Conservation (phyloP, 2,888 invertebrate species). For the Nymphalis urticae region DNA sequence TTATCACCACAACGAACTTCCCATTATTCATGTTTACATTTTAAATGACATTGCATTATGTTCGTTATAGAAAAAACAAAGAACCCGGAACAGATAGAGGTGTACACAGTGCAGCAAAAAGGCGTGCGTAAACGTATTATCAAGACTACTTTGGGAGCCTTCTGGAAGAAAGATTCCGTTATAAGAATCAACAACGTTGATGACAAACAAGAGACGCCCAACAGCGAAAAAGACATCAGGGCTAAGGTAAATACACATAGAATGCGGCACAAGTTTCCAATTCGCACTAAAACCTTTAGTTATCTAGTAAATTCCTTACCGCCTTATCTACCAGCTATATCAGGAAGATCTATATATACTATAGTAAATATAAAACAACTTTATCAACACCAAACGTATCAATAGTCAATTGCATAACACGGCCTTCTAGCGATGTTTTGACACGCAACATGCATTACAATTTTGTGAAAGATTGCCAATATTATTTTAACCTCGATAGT, state of each 20-base stretch:
- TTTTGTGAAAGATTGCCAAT: slow-evolving; percentile 38
- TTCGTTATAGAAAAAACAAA: slow-evolving; percentile 85
- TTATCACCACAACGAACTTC: not conserved
- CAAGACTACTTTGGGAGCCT: slow-evolving; percentile 83
- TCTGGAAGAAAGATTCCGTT: slow-evolving; percentile 86
- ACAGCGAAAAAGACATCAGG: slow-evolving; percentile 85
- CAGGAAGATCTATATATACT: slow-evolving; percentile 12
- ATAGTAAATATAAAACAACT: slow-evolving; percentile 28
- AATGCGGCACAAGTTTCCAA: slow-evolving; percentile 63
- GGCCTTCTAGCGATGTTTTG: slow-evolving; percentile 36
- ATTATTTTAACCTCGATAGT: slow-evolving; percentile 34
- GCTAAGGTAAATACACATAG: slow-evolving; percentile 79
- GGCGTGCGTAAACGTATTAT: slow-evolving; percentile 83
- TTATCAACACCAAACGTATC: slow-evolving; percentile 33
- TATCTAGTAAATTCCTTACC: slow-evolving; percentile 15
- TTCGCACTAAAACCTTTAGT: slow-evolving; percentile 46
- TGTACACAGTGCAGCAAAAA: slow-evolving; percentile 83
- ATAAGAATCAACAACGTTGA: slow-evolving; percentile 88
- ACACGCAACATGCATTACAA: slow-evolving; percentile 39
- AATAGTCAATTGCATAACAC: slow-evolving; percentile 38
- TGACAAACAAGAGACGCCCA: slow-evolving; percentile 85
- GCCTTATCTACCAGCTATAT: slow-evolving; percentile 22
- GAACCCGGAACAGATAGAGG: slow-evolving; percentile 86
- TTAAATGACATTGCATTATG: slow-evolving; percentile 1
- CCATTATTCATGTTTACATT: not conserved